A percentile compares a stretch with the other conserved stretches of the same genome.
Conservation (phyloP, 2,797 vertebrate species). For the Danio aesculapii region DNA sequence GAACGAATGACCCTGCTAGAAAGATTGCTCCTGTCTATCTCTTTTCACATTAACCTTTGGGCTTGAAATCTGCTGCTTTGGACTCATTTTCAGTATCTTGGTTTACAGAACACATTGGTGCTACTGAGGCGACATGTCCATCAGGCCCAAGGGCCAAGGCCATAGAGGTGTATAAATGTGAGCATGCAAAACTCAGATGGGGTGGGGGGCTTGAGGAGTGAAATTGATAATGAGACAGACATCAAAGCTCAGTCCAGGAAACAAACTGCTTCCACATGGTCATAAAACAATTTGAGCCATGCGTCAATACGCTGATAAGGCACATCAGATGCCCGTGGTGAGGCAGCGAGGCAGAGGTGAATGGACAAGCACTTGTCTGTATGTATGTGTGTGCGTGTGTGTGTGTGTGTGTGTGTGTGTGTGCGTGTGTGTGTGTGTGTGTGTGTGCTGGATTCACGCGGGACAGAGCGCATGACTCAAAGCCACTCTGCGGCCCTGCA, state of each 20-base stretch:
- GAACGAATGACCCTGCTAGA: conserved; percentile 29
- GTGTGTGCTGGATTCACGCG: conserved; percentile 49
- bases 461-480: conserved; percentile 49
- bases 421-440: conserved; percentile 16
- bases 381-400: conserved; percentile 32
- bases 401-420: conserved; percentile 17
- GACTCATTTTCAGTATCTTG: conserved; percentile 30
- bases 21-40: conserved; percentile 7
- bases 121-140: conserved; percentile 34
- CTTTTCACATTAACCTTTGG: conserved; percentile 37
- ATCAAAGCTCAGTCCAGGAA: conserved; percentile 54
- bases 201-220: conserved; percentile 25
- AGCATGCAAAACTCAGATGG: conserved; percentile 38
- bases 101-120: conserved; percentile 21
- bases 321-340: conserved; percentile 49
- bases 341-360: conserved; percentile 38
- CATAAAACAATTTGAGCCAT: conserved; percentile 56
- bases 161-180: conserved; percentile 44
- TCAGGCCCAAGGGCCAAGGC: conserved; percentile 36
- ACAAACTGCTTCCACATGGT: conserved; percentile 45
- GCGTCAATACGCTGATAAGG: conserved; percentile 52
- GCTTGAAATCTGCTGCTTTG: conserved; percentile 41
- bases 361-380: conserved; percentile 26
- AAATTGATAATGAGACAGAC: conserved; percentile 55
- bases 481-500: conserved; percentile 44